Evolutionary conservation across 2,888 invertebrate species (phyloP).

Genomic region (Perizoma affinitatum): DNA sequence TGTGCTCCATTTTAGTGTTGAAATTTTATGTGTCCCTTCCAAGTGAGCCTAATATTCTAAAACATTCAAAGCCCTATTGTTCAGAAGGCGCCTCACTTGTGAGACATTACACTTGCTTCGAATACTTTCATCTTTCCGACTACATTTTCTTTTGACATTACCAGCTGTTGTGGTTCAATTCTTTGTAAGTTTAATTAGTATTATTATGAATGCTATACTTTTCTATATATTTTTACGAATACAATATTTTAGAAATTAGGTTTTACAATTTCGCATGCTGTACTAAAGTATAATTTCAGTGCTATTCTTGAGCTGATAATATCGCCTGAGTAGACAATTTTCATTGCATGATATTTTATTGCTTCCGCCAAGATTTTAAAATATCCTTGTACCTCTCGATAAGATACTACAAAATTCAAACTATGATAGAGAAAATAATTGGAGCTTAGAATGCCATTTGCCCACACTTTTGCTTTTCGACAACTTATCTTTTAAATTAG

Average conservation of each 20-base stretch:
- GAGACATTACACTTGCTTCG: constrained; percentile 76
- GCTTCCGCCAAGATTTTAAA: constrained; percentile 16
- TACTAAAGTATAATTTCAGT: constrained; percentile 6
- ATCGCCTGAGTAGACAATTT: constrained; percentile 25
- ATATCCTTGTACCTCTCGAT: constrained; percentile 8
- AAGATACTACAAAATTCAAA: constrained; percentile 19
- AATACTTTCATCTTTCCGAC: constrained; percentile 45
- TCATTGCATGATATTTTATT: constrained; percentile 30
- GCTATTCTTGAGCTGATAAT: constrained; percentile 18
- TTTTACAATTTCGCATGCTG: constrained; percentile 33
- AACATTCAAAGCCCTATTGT: constrained; percentile 59
- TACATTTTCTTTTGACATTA: constrained; percentile 44
- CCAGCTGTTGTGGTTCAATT: constrained; percentile 41
- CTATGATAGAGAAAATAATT: constrained; percentile 8
- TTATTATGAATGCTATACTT: too few species aligned
- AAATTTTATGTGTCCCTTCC: constrained; percentile 71
- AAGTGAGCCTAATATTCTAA: constrained; percentile 71
- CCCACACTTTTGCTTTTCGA: constrained; percentile 30
- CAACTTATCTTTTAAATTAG: constrained; percentile 2
- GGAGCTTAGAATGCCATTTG: constrained; percentile 30
- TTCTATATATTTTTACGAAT: too few species aligned
- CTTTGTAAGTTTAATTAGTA: constrained; percentile 34
- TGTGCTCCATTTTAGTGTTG: constrained; percentile 77
- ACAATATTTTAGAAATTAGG: constrained; percentile 4
- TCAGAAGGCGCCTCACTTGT: constrained; percentile 83